Percentiles rank a stretch among this genome's conserved stretches.
phyloP scores from a whole-genome alignment of 2,113 vertebrate species.

The Tychaedon coryphoeus region DNA sequence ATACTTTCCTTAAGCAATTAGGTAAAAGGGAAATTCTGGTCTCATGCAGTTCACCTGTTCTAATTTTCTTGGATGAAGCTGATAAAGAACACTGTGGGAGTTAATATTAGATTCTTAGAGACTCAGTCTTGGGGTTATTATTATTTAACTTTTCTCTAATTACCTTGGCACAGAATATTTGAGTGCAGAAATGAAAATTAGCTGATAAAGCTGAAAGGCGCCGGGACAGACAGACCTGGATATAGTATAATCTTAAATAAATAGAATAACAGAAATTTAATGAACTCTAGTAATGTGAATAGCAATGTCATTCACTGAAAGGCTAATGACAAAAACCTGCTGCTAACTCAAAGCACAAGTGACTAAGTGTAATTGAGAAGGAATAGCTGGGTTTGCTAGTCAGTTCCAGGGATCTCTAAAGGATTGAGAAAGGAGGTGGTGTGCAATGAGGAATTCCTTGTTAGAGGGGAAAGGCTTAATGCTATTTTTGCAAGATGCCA shows the following conservation, averaged over 20 bases:
- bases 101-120: neutral
- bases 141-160: constrained; percentile 15
- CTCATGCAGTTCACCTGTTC: neutral
- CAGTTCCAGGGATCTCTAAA: neutral
- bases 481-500: neutral
- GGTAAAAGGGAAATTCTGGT: neutral
- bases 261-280: neutral
- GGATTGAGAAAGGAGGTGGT: neutral
- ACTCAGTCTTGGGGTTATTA: neutral
- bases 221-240: neutral
- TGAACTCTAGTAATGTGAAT: neutral
- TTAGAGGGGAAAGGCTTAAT: neutral
- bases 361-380: neutral
- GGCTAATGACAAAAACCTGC: neutral
- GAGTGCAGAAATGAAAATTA: neutral
- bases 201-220: neutral
- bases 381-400: neutral
- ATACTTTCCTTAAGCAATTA: neutral
- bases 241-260: neutral
- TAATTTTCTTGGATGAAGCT: neutral
- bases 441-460: neutral
- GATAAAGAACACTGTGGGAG: neutral
- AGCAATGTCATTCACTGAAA: neutral
- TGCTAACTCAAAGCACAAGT: neutral
- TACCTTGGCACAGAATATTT: neutral